These are phyloP conservation scores for Stratiolaelaps scimitus DNA, from an alignment of 1,140 invertebrate genomes.

Conservation along the genomic window DNA sequence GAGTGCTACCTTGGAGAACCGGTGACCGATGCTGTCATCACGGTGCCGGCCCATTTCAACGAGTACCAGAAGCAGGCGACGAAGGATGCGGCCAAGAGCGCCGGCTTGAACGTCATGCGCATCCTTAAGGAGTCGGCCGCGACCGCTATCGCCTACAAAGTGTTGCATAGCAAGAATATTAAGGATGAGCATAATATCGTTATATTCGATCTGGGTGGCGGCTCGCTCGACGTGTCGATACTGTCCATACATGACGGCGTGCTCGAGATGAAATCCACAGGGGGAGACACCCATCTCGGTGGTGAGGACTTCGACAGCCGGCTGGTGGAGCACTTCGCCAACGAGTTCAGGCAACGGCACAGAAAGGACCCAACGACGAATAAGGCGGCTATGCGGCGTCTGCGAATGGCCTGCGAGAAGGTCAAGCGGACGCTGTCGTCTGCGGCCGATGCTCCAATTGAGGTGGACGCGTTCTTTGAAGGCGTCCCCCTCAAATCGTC, in stretches of 20 bases:
- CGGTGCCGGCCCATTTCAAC: constrained; percentile 44
- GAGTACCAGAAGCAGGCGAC: constrained; percentile 40
- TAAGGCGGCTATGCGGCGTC: not conserved
- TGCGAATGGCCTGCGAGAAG: constrained; percentile 28
- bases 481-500: not conserved
- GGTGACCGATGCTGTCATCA: constrained; percentile 42
- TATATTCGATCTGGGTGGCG: constrained; percentile 37
- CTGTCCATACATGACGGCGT: constrained; percentile 31
- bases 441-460: constrained; percentile 16
- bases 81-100: constrained; percentile 33
- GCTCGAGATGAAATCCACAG: constrained; percentile 34
- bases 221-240: constrained; percentile 35
- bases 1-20: constrained; percentile 31
- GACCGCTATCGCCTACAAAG: constrained; percentile 34
- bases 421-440: constrained; percentile 30
- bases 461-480: not conserved
- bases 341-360: constrained; percentile 30
- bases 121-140: constrained; percentile 36
- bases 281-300: constrained; percentile 38
- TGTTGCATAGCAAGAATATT: constrained; percentile 29
- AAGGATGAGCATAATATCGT: no score
- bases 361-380: constrained; percentile 22
- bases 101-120: constrained; percentile 34
- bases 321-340: constrained; percentile 30
- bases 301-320: constrained; percentile 35